These are phyloP conservation scores for Holacanthella duospinosa DNA, from an alignment of 2,888 invertebrate genomes.

Conservation along the genomic window DNA sequence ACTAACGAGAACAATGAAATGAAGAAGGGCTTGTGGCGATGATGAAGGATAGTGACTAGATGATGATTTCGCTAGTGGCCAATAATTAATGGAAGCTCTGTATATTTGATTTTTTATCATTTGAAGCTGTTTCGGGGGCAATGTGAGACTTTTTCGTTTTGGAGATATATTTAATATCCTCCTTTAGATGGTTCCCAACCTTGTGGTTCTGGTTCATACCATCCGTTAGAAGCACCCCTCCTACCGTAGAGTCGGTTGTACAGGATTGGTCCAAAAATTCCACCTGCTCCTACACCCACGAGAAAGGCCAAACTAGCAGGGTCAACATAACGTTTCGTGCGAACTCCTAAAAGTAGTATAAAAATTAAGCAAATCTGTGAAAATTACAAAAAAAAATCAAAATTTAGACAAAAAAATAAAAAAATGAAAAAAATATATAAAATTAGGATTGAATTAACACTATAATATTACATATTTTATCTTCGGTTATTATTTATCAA, in stretches of 20 bases:
- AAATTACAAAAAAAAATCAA: no score
- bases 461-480: no score
- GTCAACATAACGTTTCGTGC: not conserved
- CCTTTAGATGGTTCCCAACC: not conserved
- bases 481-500: no score
- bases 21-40: no score
- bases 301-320: slow-evolving; percentile 4
- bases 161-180: not conserved
- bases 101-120: no score
- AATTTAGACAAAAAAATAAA: not conserved
- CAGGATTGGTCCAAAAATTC: slow-evolving; percentile 8
- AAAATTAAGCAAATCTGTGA: not conserved
- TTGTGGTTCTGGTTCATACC: not conserved
- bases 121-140: no score
- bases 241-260: slow-evolving; percentile 8
- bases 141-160: no score
- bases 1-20: no score
- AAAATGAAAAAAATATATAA: not conserved
- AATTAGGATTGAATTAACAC: not conserved
- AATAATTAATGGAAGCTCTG: no score
- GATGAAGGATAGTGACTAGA: no score
- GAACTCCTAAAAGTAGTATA: slow-evolving; percentile 3
- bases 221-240: not conserved
- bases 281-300: slow-evolving; percentile 1
- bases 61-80: no score